These are phyloP conservation scores for Platygyra sinensis DNA, from an alignment of 64 coral and sea anemone genomes.

Conservation along the genomic window DNA sequence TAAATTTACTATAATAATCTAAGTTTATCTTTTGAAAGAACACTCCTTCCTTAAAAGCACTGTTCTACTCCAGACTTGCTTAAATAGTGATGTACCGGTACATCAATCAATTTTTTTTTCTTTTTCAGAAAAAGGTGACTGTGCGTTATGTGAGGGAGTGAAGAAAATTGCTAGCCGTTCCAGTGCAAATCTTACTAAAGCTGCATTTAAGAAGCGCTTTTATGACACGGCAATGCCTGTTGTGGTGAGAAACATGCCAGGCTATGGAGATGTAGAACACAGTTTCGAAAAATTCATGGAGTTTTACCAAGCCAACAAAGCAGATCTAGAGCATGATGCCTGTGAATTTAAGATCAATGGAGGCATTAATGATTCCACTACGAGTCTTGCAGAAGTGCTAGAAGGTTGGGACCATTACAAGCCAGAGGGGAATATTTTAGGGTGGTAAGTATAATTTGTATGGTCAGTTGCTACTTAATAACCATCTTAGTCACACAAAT, in stretches of 20 bases:
- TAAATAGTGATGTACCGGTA: neutral
- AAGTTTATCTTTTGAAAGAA: too few species aligned
- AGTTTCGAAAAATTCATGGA: slow-evolving; percentile 70
- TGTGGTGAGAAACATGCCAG: slow-evolving; percentile 64
- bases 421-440: slow-evolving; percentile 57
- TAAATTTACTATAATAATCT: too few species aligned
- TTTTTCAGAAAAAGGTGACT: slow-evolving; percentile 73
- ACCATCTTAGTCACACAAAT: neutral
- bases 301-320: slow-evolving; percentile 51
- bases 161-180: slow-evolving; percentile 34
- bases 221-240: slow-evolving; percentile 79
- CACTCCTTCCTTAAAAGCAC: too few species aligned
- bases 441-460: slow-evolving; percentile 51
- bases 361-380: slow-evolving; percentile 22
- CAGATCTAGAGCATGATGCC: slow-evolving; percentile 68
- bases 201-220: slow-evolving; percentile 72
- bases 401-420: slow-evolving; percentile 69
- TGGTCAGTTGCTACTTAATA: too few species aligned
- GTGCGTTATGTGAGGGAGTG: slow-evolving; percentile 63
- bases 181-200: slow-evolving; percentile 63
- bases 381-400: slow-evolving; percentile 50
- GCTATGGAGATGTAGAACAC: slow-evolving; percentile 59
- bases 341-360: slow-evolving; percentile 76
- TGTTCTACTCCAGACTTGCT: neutral
- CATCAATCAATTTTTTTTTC: neutral